phyloP scores from a whole-genome alignment of 2,797 vertebrate genomes.

The Potorous gilbertii region DNA sequence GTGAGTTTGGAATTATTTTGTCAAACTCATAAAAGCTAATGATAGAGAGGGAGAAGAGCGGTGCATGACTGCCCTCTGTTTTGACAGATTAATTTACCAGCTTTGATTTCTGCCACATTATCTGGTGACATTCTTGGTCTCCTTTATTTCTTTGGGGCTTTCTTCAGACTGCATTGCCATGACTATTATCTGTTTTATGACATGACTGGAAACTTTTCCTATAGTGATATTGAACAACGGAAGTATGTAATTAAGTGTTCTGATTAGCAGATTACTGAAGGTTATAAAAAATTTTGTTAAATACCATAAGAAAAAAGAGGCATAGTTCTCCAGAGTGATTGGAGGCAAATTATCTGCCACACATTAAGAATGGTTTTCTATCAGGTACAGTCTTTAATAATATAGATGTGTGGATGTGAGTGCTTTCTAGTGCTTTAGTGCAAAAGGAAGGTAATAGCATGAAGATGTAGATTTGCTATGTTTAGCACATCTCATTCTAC shows the following conservation, averaged over 20 bases:
- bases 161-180: not conserved
- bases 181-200: not conserved
- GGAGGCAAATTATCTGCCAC: not conserved
- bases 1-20: not conserved
- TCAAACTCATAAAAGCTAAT: not conserved
- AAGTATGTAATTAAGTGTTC: not conserved
- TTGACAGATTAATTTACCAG: not conserved
- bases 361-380: not conserved
- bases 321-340: not conserved
- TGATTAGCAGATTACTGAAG: rapidly evolving
- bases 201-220: not conserved
- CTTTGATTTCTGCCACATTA: not conserved
- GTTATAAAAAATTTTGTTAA: not conserved
- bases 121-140: not conserved
- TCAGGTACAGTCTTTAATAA: no score
- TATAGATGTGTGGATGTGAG: not conserved
- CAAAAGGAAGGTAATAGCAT: not conserved
- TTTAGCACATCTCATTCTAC: not conserved
- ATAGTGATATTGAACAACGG: not conserved
- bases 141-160: not conserved
- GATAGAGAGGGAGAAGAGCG: not conserved
- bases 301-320: not conserved
- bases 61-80: not conserved
- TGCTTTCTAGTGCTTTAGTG: not conserved
- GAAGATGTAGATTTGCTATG: not conserved